Conservation (phyloP, 1,140 invertebrate genomes). For the Lepidurus packardi region DNA sequence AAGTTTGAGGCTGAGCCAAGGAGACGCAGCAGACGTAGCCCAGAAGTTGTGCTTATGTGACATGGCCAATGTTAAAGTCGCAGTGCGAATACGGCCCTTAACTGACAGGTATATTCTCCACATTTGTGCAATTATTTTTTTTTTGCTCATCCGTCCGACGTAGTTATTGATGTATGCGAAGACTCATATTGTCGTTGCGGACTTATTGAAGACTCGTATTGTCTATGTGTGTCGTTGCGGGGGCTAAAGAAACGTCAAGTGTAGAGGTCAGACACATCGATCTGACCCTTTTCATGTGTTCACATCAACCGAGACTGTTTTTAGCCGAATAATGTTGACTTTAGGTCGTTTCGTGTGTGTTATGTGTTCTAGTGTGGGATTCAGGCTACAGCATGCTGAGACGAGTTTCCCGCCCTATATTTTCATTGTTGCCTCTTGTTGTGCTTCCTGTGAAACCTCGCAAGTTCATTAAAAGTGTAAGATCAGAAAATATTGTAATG, state of each 20-base stretch:
- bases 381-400: not conserved
- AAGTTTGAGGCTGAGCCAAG: constrained; percentile 9
- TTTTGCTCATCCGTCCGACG: not conserved
- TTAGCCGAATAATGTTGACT: not conserved
- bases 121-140: not conserved
- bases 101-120: not conserved
- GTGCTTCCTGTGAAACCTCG: not conserved
- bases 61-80: constrained; percentile 17
- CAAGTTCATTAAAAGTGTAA: too few relatives aligned
- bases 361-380: constrained; percentile 1
- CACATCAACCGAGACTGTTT: not conserved
- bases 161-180: not conserved
- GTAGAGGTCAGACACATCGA: constrained; percentile 1
- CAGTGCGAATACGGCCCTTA: constrained; percentile 11
- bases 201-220: not conserved
- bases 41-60: constrained; percentile 15
- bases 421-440: not conserved
- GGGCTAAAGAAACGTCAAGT: not conserved
- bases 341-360: not conserved
- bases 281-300: constrained; percentile 5
- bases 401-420: not conserved
- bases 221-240: not conserved
- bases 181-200: not conserved
- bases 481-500: too few relatives aligned
- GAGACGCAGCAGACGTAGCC: not conserved